Conservation (phyloP, 1,140 invertebrate genomes). For the Chymomyza costata region DNA sequence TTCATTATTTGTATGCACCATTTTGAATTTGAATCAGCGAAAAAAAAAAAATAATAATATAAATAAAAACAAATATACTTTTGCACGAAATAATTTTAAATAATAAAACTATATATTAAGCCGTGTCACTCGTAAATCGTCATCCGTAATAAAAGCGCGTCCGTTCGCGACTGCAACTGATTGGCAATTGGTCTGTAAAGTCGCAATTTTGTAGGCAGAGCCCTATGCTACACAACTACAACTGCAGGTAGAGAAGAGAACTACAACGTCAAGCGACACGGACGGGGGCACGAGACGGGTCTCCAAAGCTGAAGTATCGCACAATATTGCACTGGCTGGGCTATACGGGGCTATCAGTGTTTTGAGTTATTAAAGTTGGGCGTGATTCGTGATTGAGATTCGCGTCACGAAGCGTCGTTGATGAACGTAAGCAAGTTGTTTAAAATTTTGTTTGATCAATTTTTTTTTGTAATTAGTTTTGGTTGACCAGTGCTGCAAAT, state of each 20-base stretch:
- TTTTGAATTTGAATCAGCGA: constrained; percentile 1
- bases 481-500: no score
- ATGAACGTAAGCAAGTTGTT: no score
- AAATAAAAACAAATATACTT: constrained; percentile 3
- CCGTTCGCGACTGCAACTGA: constrained; percentile 70
- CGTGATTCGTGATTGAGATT: no score
- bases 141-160: constrained; percentile 34
- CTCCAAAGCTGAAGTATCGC: constrained; percentile 8
- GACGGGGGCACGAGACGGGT: constrained; percentile 2
- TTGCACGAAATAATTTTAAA: background rate
- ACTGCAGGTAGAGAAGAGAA: no score
- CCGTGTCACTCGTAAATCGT: constrained; percentile 1
- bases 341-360: no score
- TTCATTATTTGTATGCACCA: constrained; percentile 45
- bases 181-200: constrained; percentile 36
- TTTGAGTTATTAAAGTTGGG: no score
- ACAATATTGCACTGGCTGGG: constrained; percentile 21
- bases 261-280: no score
- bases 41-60: background rate
- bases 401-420: no score
- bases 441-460: no score
- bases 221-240: no score
- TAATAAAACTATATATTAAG: background rate
- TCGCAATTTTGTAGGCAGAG: background rate
- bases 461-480: no score